Conservation (phyloP, 2,888 invertebrate species). For the Caenorhabditis sp. region DNA sequence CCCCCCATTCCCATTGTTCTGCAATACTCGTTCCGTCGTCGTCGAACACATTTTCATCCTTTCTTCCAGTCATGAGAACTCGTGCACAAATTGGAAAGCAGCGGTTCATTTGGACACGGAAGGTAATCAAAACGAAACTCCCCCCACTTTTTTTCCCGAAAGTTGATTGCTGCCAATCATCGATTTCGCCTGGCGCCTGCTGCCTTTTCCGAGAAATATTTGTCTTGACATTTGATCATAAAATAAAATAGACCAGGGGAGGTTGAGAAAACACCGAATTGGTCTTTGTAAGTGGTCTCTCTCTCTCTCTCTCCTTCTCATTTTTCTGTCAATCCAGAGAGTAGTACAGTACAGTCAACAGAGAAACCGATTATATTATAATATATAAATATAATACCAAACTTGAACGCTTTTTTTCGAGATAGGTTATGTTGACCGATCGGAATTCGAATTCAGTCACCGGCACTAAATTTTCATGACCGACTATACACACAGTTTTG, state of each 20-base stretch:
- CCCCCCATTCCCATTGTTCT: constrained; percentile 7
- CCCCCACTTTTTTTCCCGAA: too few relatives aligned
- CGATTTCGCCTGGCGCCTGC: background rate
- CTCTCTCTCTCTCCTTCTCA: constrained; percentile 3
- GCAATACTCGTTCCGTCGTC: constrained; percentile 6
- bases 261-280: constrained; percentile 17
- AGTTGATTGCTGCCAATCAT: constrained; percentile 40
- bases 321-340: constrained; percentile 5
- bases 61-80: constrained; percentile 51
- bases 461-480: constrained; percentile 48
- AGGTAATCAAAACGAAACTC: constrained; percentile 54
- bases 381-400: constrained; percentile 6
- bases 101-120: constrained; percentile 68
- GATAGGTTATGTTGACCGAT: too few relatives aligned
- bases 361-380: constrained; percentile 19
- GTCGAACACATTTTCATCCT: constrained; percentile 4
- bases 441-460: constrained; percentile 47
- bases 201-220: constrained; percentile 46
- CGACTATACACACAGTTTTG: too few relatives aligned
- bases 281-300: constrained; percentile 38
- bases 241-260: constrained; percentile 24
- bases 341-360: constrained; percentile 37
- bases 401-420: constrained; percentile 36
- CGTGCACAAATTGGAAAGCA: constrained; percentile 56
- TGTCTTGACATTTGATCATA: constrained; percentile 54